Evolutionary conservation across 1,140 invertebrate genomes (phyloP).

Genomic region (Diabrotica undecimpunctata): DNA sequence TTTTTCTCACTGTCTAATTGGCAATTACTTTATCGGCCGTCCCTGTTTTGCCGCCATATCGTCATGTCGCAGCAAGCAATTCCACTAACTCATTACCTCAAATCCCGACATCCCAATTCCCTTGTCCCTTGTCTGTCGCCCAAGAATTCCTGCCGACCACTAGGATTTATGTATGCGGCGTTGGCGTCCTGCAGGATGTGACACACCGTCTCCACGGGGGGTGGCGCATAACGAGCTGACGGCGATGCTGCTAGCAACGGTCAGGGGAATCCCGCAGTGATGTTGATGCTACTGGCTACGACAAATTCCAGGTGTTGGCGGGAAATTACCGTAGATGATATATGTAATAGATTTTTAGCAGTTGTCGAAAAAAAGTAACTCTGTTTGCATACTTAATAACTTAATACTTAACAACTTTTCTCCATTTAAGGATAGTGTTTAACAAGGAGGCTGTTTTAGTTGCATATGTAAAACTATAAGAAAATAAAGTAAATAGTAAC

Average conservation of each 20-base stretch:
- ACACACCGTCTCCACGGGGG: constrained; percentile 1
- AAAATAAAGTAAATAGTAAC: too few species aligned
- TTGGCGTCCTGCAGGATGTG: constrained; percentile 1
- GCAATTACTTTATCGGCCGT: not conserved
- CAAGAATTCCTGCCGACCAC: not conserved
- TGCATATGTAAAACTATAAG: too few species aligned
- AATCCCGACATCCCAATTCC: not conserved
- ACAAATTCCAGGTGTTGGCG: too few species aligned
- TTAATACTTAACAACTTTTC: too few species aligned
- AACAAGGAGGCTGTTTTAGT: too few species aligned
- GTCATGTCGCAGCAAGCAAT: not conserved
- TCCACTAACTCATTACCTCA: constrained; percentile 2
- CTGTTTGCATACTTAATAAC: too few species aligned
- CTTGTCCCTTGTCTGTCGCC: not conserved
- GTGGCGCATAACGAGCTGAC: not conserved
- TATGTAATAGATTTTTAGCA: too few species aligned
- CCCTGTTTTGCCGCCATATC: not conserved
- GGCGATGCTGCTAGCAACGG: not conserved
- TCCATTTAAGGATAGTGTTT: too few species aligned
- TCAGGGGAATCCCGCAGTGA: not conserved
- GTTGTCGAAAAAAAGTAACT: too few species aligned
- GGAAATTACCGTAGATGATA: too few species aligned
- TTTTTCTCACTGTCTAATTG: not conserved
- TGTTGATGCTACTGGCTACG: too few species aligned
- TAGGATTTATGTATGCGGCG: constrained; percentile 1